Evolutionary conservation across 2,888 invertebrate species (phyloP), one percentile per base, ranked within the genome.

Genomic region (Lasioglossum villosulum): DNA sequence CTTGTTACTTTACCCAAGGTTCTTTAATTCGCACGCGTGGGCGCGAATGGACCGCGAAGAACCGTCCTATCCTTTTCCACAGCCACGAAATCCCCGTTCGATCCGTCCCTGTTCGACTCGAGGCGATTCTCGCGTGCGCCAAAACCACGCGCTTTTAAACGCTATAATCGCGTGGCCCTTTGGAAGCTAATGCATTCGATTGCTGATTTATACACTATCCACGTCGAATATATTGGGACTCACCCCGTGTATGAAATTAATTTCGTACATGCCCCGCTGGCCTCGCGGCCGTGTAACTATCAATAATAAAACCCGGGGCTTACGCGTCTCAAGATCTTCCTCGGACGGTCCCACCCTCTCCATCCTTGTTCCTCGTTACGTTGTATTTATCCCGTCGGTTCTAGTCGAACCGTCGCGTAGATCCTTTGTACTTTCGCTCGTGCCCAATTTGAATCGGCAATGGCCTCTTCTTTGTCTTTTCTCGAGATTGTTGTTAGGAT

Each of bases 111-210:
- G 8, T 83, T 19, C 73, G 37, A 79, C 89, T 78, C 85, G 74
- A 87, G 77, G 84, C 48, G 66, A 19, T 73, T 39, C 48, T 63
- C 74, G 72, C 81, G 78, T 83, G 75, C 86, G 82, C 89, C 88
- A 76, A 91, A 92, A 88, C 86, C 88, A 88, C 89, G 92, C 87
- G 85, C 90, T 88, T 90, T 90, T 87, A 91, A 90, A 87, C 90
- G 89, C 91, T 86, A 90, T 90, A 92, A 90, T 92, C 92, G 90
- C 87, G 84, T 84, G 86, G 89, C 82, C 89, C 88, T 87, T 88
- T 90, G 89, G 91, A 90, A 92, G 93, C 92, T 92, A 93, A 94
- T 92, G 93, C 93, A 93, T 94, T 94, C 94, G 93, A 94, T 94
- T 90, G 82, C 89, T 94, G 94, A 94, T 94, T 94, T 94, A 94